phyloP scores from a whole-genome alignment of 2,888 invertebrate species.

The Eupithecia exiguata region DNA sequence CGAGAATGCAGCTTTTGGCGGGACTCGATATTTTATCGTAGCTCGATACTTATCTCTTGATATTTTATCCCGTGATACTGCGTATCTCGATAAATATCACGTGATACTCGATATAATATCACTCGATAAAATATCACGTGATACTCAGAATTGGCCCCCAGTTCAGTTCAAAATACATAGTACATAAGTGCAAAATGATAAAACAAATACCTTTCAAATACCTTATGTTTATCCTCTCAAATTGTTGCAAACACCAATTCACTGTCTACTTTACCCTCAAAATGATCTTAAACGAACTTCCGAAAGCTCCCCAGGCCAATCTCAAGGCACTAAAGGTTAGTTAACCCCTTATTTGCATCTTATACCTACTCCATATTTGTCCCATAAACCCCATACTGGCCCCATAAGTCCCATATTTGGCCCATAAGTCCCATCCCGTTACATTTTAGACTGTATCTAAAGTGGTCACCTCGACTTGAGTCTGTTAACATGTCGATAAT shows the following conservation, averaged over 20 bases:
- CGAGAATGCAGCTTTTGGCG: too few relatives aligned
- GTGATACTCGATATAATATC: too few relatives aligned
- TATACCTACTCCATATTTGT: neutral
- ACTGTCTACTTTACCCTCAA: conserved; percentile 8
- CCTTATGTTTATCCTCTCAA: neutral
- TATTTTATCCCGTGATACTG: too few relatives aligned
- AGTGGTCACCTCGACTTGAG: conserved; percentile 58
- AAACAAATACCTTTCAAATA: neutral
- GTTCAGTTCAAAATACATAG: too few relatives aligned
- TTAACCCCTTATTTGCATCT: conserved; percentile 33
- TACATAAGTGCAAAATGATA: neutral
- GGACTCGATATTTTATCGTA: too few relatives aligned
- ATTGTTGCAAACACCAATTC: conserved; percentile 2
- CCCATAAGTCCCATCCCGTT: conserved; percentile 15
- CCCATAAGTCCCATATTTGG: conserved; percentile 5
- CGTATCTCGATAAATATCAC: too few relatives aligned
- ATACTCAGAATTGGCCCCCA: too few relatives aligned
- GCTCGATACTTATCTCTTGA: too few relatives aligned
- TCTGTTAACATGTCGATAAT: conserved; percentile 82
- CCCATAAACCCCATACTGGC: conserved; percentile 4
- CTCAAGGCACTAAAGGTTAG: conserved; percentile 34
- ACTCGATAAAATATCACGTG: too few relatives aligned
- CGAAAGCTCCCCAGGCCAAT: conserved; percentile 25
- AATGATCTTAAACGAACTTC: conserved; percentile 16
- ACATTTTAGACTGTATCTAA: conserved; percentile 26